Evolutionary conservation across 2,113 vertebrate genomes (phyloP), one percentile per base, ranked within the genome.

Genomic region (Nerophis ophidion): DNA sequence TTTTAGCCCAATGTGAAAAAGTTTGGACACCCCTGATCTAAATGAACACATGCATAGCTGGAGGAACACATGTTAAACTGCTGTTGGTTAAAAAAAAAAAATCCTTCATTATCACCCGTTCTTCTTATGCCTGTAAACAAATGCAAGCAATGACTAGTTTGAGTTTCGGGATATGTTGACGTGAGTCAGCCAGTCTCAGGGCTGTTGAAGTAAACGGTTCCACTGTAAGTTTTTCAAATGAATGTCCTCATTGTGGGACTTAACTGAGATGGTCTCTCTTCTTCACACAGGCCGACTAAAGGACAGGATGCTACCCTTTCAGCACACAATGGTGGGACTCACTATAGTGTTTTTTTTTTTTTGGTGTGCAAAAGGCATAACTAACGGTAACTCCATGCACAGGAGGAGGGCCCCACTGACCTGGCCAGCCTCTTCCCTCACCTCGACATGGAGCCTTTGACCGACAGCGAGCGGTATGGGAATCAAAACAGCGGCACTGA

Each of bases 381-480:
- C 15, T 11, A 26, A 2, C 6, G 4, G 64, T 63, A 58, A 36
- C 5, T 38, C 15, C 5, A 7, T 0, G 1, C 1, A 34, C 72
- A 82, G 81, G 77, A 85, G 53, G 77, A 81, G 61, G 67, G 63
- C 71, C 72, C 89, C 19, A 88, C 81, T 51, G 93, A 93, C 76
- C 89, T 84, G 0, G 81, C 89, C 63, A 58, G 89, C 91, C 70
- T 86, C 63, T 93, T 88, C 82, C 90, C 1, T 83, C 91, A 15
- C 86, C 91, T 95, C 26, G 92, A 95, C 80, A 94, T 97, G 93
- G 96, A 95, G 75, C 93, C 93, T 38, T 88, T 97, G 92, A 94
- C 90, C 47, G 91, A 93, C 85, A 87, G 86, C 61, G 95, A 97
- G 65, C 92, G 94, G 95, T 94, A 81, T 6, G 64, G 56, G 62